Evolutionary conservation across 1,140 invertebrate genomes (phyloP).

Genomic region (Saccostrea glomerata): DNA sequence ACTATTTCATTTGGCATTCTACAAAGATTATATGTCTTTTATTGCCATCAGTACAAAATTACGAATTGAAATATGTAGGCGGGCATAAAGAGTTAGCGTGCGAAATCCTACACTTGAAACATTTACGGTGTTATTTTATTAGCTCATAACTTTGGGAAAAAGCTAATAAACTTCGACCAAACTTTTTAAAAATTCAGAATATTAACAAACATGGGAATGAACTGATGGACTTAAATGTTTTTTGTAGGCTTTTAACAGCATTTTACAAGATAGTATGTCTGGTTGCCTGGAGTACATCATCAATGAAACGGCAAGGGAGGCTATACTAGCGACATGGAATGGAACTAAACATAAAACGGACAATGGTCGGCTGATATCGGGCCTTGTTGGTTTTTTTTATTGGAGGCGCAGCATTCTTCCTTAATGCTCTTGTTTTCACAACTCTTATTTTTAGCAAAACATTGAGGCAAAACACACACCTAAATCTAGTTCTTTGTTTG

Average conservation of each 20-base stretch:
- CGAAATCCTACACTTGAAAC: no score
- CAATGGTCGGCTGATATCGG: neutral
- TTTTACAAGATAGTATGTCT: neutral
- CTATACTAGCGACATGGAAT: neutral
- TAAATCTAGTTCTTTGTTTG: conserved; percentile 2
- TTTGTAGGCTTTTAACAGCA: neutral
- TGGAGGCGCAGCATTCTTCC: neutral
- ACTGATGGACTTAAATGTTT: neutral
- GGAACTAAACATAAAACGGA: neutral
- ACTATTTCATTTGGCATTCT: no score
- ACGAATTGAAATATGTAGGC: no score
- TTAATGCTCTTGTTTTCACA: neutral
- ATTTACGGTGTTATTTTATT: no score
- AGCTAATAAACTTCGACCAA: no score
- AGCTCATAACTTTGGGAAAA: no score
- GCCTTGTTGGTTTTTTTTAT: neutral
- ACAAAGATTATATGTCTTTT: no score
- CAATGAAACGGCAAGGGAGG: neutral
- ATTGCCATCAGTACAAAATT: no score
- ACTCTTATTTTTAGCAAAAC: neutral
- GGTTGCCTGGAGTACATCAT: conserved; percentile 11
- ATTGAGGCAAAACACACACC: conserved; percentile 6
- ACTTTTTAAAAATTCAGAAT: no score
- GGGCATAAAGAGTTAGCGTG: no score
- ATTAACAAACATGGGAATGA: no score